phyloP scores from a whole-genome alignment of 2,888 invertebrate species.

The Willowsia nigromaculata region DNA sequence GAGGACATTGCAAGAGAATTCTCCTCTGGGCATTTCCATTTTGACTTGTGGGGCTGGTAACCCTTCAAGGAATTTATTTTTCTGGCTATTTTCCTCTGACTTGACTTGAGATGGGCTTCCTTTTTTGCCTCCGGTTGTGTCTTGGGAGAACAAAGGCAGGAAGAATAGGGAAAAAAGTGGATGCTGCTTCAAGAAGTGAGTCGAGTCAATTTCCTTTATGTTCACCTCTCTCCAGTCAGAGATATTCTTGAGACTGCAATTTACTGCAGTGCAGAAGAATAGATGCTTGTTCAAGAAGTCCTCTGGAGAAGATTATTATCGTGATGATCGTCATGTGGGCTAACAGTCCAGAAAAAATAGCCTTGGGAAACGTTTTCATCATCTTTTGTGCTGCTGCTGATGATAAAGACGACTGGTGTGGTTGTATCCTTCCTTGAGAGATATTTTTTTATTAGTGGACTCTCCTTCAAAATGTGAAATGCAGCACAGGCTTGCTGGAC shows the following conservation, averaged over 20 bases:
- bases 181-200: neutral
- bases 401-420: too few species aligned
- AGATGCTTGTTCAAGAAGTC: too few species aligned
- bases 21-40: conserved; percentile 63
- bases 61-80: conserved; percentile 53
- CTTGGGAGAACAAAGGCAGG: conserved; percentile 27
- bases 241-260: neutral
- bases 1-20: conserved; percentile 18
- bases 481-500: neutral
- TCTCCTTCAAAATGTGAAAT: conserved; percentile 3
- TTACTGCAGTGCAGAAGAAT: neutral
- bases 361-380: conserved; percentile 54
- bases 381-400: neutral
- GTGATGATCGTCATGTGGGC: conserved; percentile 9
- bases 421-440: conserved; percentile 32
- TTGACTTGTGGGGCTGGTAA: neutral
- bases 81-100: neutral
- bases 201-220: conserved; percentile 3
- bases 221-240: neutral
- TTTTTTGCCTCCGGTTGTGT: conserved; percentile 5
- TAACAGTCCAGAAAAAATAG: conserved; percentile 42
- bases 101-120: neutral
- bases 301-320: conserved; percentile 23
- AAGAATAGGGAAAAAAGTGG: conserved; percentile 6
- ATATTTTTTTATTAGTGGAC: conserved; percentile 6